These are phyloP conservation scores for Luidia sarsii DNA, from an alignment of 53 echinoderm and acorn worm species.

Conservation along the genomic window DNA sequence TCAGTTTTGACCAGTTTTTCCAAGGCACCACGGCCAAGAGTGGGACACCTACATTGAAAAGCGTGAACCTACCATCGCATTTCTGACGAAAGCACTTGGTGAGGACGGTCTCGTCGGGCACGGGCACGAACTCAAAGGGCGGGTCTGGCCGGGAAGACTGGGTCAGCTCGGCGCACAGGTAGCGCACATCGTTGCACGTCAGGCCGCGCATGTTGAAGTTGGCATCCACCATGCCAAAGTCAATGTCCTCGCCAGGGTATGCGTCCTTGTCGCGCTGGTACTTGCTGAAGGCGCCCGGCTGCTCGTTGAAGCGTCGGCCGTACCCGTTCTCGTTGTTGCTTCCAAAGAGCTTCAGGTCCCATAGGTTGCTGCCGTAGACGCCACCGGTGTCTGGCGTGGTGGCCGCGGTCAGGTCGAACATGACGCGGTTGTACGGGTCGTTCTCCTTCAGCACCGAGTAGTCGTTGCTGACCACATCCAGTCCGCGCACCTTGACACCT, in stretches of 20 bases:
- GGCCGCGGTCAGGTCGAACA: constrained; percentile 69
- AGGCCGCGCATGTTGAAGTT: constrained; percentile 80
- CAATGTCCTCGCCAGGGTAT: constrained; percentile 70
- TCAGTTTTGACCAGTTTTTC: no score
- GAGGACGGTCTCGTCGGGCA: constrained; percentile 65
- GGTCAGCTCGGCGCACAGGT: constrained; percentile 66
- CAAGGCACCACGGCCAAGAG: no score
- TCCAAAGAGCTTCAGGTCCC: constrained; percentile 80
- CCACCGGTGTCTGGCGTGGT: constrained; percentile 73
- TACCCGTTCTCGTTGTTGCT: constrained; percentile 67
- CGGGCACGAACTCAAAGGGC: constrained; percentile 67
- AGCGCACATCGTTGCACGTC: constrained; percentile 71
- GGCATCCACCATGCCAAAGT: constrained; percentile 79
- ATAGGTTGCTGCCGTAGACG: constrained; percentile 63
- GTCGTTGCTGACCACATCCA: constrained; percentile 31
- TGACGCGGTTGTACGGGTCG: constrained; percentile 62
- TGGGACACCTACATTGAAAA: no score
- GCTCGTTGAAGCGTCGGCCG: constrained; percentile 64
- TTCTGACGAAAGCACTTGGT: constrained; percentile 69
- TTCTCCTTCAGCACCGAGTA: constrained; percentile 62
- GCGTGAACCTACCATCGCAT: constrained; percentile 31
- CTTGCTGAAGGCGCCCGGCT: constrained; percentile 49
- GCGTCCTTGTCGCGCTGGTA: constrained; percentile 72
- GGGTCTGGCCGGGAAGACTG: constrained; percentile 73
- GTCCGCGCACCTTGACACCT: constrained; percentile 44